These are phyloP conservation scores for Microcebus tavaratra DNA, from an alignment of 2,113 vertebrate genomes.

Conservation along the genomic window DNA sequence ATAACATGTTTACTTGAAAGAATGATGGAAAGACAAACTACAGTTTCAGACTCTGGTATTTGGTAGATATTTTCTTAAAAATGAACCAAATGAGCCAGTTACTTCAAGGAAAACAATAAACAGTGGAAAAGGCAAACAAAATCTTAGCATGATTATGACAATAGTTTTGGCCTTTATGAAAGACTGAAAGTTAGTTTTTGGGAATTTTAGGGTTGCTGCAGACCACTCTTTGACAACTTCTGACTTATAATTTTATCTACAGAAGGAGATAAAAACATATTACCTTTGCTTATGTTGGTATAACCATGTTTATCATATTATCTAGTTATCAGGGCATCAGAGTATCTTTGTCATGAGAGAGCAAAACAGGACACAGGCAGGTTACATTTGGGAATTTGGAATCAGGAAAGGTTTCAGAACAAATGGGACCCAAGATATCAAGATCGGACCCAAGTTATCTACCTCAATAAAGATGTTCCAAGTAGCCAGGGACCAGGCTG, in stretches of 20 bases:
- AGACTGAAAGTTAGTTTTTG: not conserved
- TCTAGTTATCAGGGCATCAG: not conserved
- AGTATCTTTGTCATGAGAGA: not conserved
- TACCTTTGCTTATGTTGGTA: not conserved
- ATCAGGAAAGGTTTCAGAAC: not conserved
- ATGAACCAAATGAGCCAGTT: not conserved
- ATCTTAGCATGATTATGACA: not conserved
- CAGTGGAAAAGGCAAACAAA: not conserved
- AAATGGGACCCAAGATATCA: not conserved
- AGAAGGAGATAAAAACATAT: not conserved
- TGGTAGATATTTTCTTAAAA: not conserved
- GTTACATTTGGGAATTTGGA: not conserved
- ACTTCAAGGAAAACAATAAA: not conserved
- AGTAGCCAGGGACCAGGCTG: not conserved
- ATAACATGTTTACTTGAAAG: not conserved
- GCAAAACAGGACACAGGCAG: not conserved
- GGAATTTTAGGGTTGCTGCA: not conserved
- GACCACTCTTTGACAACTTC: not conserved
- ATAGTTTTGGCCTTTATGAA: not conserved
- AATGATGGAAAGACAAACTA: not conserved
- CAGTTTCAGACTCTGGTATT: not conserved
- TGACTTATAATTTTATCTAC: not conserved
- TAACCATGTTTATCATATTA: not conserved
- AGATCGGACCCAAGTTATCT: not conserved
- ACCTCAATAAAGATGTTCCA: not conserved